Percentiles rank a stretch among this genome's conserved stretches.
Evolutionary conservation across 2,113 vertebrate genomes (phyloP).

Genomic region (Dromaius novaehollandiae): DNA sequence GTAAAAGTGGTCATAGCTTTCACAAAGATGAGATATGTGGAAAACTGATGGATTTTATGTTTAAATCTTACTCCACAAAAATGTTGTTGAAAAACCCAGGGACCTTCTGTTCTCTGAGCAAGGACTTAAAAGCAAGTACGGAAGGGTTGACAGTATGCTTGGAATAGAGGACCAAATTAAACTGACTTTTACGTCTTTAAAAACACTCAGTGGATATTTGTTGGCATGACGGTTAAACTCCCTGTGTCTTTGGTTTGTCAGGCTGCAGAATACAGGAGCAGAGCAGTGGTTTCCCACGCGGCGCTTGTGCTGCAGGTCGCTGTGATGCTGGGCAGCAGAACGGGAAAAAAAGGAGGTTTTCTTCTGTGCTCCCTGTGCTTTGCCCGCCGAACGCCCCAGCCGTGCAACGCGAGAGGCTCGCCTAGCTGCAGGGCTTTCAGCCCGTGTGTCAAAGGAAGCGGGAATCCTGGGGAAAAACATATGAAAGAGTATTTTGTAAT

Average conservation of each 20-base stretch:
- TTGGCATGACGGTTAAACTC: neutral
- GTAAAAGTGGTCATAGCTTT: neutral
- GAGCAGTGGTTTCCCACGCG: neutral
- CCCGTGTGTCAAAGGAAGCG: neutral
- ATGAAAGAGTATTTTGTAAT: neutral
- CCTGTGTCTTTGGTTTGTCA: neutral
- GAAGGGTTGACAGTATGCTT: neutral
- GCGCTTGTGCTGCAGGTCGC: neutral
- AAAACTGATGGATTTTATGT: neutral
- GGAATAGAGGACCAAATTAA: neutral
- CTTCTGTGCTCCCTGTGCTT: neutral
- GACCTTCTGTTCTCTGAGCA: neutral
- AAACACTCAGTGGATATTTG: neutral
- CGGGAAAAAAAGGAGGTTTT: neutral
- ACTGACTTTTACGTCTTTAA: neutral
- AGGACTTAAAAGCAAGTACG: neutral
- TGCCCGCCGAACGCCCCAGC: neutral
- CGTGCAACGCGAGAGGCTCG: neutral
- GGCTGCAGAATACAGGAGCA: neutral
- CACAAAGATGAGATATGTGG: no score
- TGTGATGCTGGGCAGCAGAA: neutral
- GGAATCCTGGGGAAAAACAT: neutral
- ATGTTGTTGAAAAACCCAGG: neutral
- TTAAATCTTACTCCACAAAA: neutral
- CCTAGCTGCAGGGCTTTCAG: neutral